Base-by-base conservation (phyloP, 1,140 invertebrate genomes). In the Formica exsecta region DNA sequence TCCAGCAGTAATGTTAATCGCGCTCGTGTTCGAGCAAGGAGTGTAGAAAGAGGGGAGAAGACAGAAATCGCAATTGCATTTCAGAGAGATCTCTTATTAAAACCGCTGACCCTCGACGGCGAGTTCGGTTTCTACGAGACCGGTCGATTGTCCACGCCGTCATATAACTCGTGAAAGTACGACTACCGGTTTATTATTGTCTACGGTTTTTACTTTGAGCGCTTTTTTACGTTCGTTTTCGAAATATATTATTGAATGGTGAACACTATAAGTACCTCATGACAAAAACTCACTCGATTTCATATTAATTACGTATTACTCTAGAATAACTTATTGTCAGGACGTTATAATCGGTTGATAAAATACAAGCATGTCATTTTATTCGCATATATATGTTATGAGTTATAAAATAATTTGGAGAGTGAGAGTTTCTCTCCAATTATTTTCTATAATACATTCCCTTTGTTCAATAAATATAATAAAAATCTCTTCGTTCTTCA, bases 41-140 rank as follows among this genome's bases (percentile, higher is more conserved):
- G 54, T 6, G 54, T 19, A 11, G 25, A 51, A 51, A 51, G 48
- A 19, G 6, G 44, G 41, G 11, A 11, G 25, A 62, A 25, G 25
- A 73, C 25, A 73, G 51, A 73, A 59, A 62, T 48, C 41, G 79
- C 68, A 74, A 61, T 62, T 83, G 54, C 68, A 25, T 83, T 61
- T 38, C n/a, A 61, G 54, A 29, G 54, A 29, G 54, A 61, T 59
- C 59, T 81, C 38, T 83, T 83, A 83, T 83, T 62, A 83, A 83
- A 83, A 83, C 73, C 54, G 57, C n/a, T 83, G 79, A 83, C 66
- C 68, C 68, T 83, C 79, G 32, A 83, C 68, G 66, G 25, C n/a
- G 41, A 11, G n/a, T n/a, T 29, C 54, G 66, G n/a, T 61, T 74
- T 61, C 66, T 61, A 48, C 54, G 79, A 7, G 13, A 6, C 13